Percentiles rank a stretch among this genome's conserved stretches.
phyloP scores from a whole-genome alignment of 2,113 vertebrate genomes.

The Sarotherodon lohbergeri region DNA sequence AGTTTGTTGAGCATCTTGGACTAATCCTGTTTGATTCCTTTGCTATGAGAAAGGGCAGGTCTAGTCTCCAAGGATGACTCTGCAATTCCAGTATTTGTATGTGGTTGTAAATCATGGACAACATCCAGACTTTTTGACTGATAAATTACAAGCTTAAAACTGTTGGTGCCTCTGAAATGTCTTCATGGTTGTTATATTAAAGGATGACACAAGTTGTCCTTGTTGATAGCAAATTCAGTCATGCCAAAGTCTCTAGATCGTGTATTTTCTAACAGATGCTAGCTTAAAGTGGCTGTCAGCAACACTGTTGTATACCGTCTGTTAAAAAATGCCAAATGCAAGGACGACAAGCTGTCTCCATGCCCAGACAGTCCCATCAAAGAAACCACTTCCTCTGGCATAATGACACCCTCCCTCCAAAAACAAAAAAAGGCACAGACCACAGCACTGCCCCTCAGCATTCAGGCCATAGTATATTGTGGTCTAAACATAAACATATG shows the following conservation, averaged over 20 bases:
- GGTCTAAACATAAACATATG: slow-evolving; percentile 21
- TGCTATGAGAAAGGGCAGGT: neutral
- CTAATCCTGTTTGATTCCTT: neutral
- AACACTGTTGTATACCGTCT: slow-evolving; percentile 54
- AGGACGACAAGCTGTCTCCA: slow-evolving; percentile 56
- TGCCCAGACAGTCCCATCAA: slow-evolving; percentile 56
- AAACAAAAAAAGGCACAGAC: slow-evolving; percentile 13
- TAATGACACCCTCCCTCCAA: slow-evolving; percentile 28
- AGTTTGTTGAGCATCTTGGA: neutral
- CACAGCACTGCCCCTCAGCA: neutral
- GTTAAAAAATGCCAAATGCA: slow-evolving; percentile 60
- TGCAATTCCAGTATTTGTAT: neutral
- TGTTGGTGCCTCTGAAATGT: slow-evolving; percentile 6
- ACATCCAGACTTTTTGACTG: slow-evolving; percentile 2
- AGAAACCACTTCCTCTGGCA: slow-evolving; percentile 35
- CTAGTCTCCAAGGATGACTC: neutral
- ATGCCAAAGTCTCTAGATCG: slow-evolving; percentile 53
- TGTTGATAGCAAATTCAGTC: slow-evolving; percentile 50
- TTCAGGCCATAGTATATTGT: neutral
- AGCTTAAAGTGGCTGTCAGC: slow-evolving; percentile 59
- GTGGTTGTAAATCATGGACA: slow-evolving; percentile 1
- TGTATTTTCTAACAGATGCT: slow-evolving; percentile 65
- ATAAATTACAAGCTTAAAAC: slow-evolving; percentile 19
- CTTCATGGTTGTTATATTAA: slow-evolving; percentile 22
- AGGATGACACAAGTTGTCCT: slow-evolving; percentile 16